phyloP scores from a whole-genome alignment of 2,113 vertebrate species.

The Mobula hypostoma region DNA sequence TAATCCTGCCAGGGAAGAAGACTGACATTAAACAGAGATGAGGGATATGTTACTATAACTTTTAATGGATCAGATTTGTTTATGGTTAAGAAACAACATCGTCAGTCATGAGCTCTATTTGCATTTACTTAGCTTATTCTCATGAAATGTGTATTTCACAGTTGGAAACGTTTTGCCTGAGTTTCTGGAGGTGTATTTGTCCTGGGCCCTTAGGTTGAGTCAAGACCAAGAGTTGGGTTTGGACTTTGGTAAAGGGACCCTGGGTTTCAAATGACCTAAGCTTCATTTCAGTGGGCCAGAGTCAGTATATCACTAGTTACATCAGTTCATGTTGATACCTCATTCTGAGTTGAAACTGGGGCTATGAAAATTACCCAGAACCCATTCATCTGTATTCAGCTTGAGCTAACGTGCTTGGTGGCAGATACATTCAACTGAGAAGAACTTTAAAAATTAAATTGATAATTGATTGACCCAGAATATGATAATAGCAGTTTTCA shows the following conservation, averaged over 20 bases:
- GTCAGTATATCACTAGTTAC: neutral
- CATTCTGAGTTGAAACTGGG: neutral
- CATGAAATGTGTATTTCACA: neutral
- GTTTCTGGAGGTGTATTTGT: neutral
- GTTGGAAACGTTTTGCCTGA: neutral
- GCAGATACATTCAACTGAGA: neutral
- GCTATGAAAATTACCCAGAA: neutral
- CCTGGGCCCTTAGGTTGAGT: neutral
- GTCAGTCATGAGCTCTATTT: neutral
- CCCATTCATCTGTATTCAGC: no score
- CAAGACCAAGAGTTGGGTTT: neutral
- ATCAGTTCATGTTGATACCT: no score
- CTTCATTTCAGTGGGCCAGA: neutral
- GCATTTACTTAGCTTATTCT: neutral
- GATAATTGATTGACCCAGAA: neutral
- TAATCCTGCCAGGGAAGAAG: no score
- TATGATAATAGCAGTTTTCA: neutral
- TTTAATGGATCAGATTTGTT: no score
- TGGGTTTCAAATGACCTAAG: neutral
- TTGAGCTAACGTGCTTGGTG: neutral
- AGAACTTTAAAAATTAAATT: neutral
- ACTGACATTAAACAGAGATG: no score
- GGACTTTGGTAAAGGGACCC: neutral
- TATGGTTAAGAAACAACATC: no score
- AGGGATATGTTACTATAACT: no score